Conservation (phyloP, 2,888 invertebrate species). For the Pseudoips prasinana region DNA sequence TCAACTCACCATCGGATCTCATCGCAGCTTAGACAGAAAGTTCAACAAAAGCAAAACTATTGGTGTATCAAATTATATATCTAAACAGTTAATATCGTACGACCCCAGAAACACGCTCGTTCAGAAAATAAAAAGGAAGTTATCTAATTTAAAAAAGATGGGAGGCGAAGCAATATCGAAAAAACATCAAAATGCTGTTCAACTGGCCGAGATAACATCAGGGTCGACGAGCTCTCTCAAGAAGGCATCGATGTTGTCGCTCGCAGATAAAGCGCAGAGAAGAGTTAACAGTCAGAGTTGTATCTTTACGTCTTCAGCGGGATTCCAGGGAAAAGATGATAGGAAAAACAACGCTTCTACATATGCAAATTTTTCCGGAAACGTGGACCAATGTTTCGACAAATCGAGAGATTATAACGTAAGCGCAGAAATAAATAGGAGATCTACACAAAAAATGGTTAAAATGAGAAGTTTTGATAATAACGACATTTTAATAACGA, state of each 20-base stretch:
- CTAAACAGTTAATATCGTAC: conserved; percentile 75
- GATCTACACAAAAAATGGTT: conserved; percentile 53
- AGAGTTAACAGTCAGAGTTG: conserved; percentile 72
- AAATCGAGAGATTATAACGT: conserved; percentile 63
- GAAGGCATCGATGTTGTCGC: conserved; percentile 72
- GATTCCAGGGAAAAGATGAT: conserved; percentile 65
- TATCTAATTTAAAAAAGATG: conserved; percentile 76
- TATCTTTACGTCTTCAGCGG: conserved; percentile 64
- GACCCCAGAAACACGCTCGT: conserved; percentile 74
- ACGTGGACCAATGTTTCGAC: conserved; percentile 76
- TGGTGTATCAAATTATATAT: conserved; percentile 74
- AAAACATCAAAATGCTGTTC: conserved; percentile 74
- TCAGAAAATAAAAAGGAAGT: conserved; percentile 76
- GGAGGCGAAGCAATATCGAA: conserved; percentile 72
- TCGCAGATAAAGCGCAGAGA: conserved; percentile 69
- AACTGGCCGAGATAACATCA: conserved; percentile 73
- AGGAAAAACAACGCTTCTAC: conserved; percentile 62
- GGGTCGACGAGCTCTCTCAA: conserved; percentile 71
- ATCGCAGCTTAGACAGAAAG: conserved; percentile 76
- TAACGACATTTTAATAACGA: conserved; percentile 58
- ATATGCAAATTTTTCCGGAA: conserved; percentile 75
- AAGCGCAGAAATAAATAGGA: conserved; percentile 48
- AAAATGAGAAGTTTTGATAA: conserved; percentile 71
- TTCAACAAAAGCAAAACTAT: conserved; percentile 71
- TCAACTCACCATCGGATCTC: conserved; percentile 59